phyloP scores from a whole-genome alignment of 2,888 invertebrate species.

The Andrena hattorfiana region DNA sequence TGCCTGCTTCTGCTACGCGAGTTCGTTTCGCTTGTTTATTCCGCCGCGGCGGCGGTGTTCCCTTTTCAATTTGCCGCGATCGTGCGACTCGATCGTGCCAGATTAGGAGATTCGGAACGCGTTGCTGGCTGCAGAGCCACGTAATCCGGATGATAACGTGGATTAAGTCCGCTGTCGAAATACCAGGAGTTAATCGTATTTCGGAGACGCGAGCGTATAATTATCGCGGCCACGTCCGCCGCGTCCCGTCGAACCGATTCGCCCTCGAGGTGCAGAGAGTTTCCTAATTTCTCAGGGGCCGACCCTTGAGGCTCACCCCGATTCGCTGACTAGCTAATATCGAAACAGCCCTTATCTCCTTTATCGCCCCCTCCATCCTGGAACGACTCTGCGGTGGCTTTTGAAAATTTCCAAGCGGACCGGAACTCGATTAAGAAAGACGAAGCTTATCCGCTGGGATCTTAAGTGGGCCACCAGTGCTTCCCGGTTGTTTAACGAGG shows the following conservation, averaged over 20 bases:
- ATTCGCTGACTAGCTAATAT: constrained; percentile 54
- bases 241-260: constrained; percentile 52
- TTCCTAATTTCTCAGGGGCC: constrained; percentile 54
- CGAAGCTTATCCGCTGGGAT: constrained; percentile 27
- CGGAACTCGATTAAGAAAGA: constrained; percentile 13
- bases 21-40: not conserved
- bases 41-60: not conserved
- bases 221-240: constrained; percentile 63
- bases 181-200: constrained; percentile 76
- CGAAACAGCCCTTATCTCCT: constrained; percentile 35
- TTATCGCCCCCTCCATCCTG: not conserved
- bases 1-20: not conserved
- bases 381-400: constrained; percentile 23
- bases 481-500: not conserved
- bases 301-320: constrained; percentile 31
- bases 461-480: constrained; percentile 8
- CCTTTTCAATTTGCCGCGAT: constrained; percentile 29
- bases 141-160: constrained; percentile 76
- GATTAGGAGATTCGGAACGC: constrained; percentile 38
- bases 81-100: constrained; percentile 11
- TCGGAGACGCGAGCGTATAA: constrained; percentile 67
- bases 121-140: constrained; percentile 47
- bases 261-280: constrained; percentile 20
- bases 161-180: constrained; percentile 76
- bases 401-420: constrained; percentile 17